A percentile compares a stretch with the other conserved stretches of the same genome.
phyloP scores from a whole-genome alignment of 1,140 invertebrate species.

The Conopomorpha cramerella region DNA sequence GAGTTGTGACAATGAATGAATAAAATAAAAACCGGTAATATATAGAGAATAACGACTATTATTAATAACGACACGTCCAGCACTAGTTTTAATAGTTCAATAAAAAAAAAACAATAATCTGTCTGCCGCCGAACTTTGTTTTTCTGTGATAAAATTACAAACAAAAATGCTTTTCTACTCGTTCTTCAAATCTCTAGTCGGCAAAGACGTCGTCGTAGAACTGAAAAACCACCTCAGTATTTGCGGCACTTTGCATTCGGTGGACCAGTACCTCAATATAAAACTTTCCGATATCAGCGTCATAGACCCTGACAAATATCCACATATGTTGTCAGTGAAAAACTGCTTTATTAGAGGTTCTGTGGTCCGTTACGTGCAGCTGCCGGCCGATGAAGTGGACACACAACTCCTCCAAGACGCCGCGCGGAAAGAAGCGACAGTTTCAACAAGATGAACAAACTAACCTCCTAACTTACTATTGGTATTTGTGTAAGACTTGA shows the following conservation, averaged over 20 bases:
- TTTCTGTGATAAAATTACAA: background rate
- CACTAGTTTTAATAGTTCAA: too few relatives aligned
- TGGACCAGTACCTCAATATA: slow-evolving; percentile 99
- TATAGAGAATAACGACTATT: too few relatives aligned
- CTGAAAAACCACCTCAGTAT: slow-evolving; percentile 99
- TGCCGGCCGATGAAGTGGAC: slow-evolving; percentile 98
- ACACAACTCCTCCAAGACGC: slow-evolving; percentile 97
- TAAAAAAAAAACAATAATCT: too few relatives aligned
- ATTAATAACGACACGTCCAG: too few relatives aligned
- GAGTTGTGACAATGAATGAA: too few relatives aligned
- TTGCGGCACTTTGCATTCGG: slow-evolving; percentile 97
- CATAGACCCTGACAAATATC: slow-evolving; percentile 97
- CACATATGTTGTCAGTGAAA: slow-evolving; percentile 98
- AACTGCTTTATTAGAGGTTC: slow-evolving; percentile 99
- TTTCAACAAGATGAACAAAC: slow-evolving; percentile 68
- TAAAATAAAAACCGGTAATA: too few relatives aligned
- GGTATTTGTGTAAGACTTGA: too few relatives aligned
- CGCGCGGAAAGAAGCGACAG: slow-evolving; percentile 91
- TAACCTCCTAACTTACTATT: too few relatives aligned
- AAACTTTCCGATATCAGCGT: slow-evolving; percentile 98
- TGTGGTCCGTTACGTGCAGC: slow-evolving; percentile 96
- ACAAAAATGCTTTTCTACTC: slow-evolving; percentile 93
- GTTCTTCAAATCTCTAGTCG: slow-evolving; percentile 98
- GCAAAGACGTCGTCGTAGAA: slow-evolving; percentile 99
- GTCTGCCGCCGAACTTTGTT: background rate